These are phyloP conservation scores for Temnothorax curvispinosus DNA, from an alignment of 1,140 invertebrate genomes.

Conservation along the genomic window DNA sequence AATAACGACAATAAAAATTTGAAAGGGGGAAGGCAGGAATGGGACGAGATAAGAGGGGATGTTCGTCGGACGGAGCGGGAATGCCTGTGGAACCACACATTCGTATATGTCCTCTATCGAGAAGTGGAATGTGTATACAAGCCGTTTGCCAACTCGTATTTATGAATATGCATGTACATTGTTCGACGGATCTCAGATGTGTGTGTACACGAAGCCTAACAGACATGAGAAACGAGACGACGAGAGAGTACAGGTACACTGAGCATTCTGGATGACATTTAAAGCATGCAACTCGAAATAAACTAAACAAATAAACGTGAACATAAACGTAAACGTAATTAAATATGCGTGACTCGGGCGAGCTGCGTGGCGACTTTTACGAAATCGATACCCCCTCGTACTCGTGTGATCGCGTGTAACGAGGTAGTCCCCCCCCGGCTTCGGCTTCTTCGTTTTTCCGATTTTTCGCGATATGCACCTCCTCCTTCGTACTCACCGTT, in stretches of 20 bases:
- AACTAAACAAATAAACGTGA: conserved; percentile 50
- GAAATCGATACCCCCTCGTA: conserved; percentile 50
- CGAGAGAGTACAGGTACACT: conserved; percentile 80
- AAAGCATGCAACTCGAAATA: conserved; percentile 84
- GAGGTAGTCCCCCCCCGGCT: background rate
- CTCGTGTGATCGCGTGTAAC: conserved; percentile 18
- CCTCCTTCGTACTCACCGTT: conserved; percentile 34
- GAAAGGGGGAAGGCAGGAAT: background rate
- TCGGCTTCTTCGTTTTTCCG: background rate
- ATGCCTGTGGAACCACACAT: conserved; percentile 41
- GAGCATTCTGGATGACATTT: conserved; percentile 85
- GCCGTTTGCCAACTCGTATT: conserved; percentile 38
- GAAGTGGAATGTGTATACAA: conserved; percentile 44
- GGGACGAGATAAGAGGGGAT: background rate
- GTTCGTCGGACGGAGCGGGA: background rate
- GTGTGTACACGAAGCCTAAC: conserved; percentile 64
- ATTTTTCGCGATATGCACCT: conserved; percentile 6
- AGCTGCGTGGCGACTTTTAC: conserved; percentile 68
- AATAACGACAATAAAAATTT: conserved; percentile 1
- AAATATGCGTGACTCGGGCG: conserved; percentile 69
- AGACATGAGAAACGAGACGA: conserved; percentile 77
- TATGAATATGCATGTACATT: conserved; percentile 60
- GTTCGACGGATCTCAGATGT: conserved; percentile 53
- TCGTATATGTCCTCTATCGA: conserved; percentile 48
- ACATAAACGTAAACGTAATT: conserved; percentile 62